These are phyloP conservation scores for Menidia menidia DNA, from an alignment of 2,797 vertebrate genomes.

Conservation along the genomic window DNA sequence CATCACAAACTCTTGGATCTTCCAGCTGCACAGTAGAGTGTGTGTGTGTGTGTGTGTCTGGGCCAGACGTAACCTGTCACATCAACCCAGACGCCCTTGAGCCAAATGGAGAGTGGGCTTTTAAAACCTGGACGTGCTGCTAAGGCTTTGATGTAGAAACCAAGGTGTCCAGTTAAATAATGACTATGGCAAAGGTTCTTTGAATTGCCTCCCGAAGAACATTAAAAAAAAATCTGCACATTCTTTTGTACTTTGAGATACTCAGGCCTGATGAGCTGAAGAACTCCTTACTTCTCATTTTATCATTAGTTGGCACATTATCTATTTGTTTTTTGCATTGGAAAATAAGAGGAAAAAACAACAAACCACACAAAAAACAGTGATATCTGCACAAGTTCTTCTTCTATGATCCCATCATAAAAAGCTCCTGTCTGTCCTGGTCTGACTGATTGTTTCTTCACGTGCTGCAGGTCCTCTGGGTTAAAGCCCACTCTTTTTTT, in stretches of 20 bases:
- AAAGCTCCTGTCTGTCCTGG: conserved; percentile 8
- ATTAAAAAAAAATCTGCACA: not conserved
- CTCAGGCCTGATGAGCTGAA: conserved; percentile 13
- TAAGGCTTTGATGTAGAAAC: conserved; percentile 53
- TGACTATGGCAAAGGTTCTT: conserved; percentile 5
- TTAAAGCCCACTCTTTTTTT: conserved; percentile 32
- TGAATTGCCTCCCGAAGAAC: conserved; percentile 9
- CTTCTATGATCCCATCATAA: not conserved
- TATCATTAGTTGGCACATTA: not conserved
- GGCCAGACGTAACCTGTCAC: conserved; percentile 58
- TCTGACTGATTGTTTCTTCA: conserved; percentile 29
- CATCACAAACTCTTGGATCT: conserved; percentile 58
- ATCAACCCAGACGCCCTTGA: conserved; percentile 44
- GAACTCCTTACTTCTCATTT: conserved; percentile 1
- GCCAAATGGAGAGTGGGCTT: conserved; percentile 63
- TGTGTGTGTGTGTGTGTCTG: conserved; percentile 16
- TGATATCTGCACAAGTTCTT: too few species aligned
- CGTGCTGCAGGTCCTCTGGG: conserved; percentile 25
- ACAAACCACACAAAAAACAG: too few species aligned
- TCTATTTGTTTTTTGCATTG: too few species aligned
- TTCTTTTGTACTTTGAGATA: conserved; percentile 6
- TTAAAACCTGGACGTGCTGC: conserved; percentile 52
- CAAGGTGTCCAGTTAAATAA: conserved; percentile 45
- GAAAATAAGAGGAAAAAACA: too few species aligned
- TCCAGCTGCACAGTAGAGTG: conserved; percentile 46